These are phyloP conservation scores for Rhabditoides inermis DNA, from an alignment of 2,888 invertebrate genomes.

Conservation along the genomic window DNA sequence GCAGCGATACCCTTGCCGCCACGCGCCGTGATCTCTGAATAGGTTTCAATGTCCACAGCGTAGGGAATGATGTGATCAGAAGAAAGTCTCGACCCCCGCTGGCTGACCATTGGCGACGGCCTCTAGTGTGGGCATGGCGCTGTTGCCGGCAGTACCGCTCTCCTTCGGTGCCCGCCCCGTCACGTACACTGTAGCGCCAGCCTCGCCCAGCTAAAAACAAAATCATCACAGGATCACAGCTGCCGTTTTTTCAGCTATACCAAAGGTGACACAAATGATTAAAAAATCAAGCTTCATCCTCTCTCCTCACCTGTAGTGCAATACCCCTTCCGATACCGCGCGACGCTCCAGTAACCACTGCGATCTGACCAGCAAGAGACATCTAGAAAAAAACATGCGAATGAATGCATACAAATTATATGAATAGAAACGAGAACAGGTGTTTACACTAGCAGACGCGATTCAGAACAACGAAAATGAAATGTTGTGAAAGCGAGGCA, in stretches of 20 bases:
- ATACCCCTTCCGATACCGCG: slow-evolving; percentile 30
- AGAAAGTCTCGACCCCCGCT: neutral
- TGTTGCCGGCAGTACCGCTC: slow-evolving; percentile 7
- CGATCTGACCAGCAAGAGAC: slow-evolving; percentile 14
- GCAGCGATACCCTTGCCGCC: slow-evolving; percentile 53
- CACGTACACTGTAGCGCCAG: slow-evolving; percentile 37
- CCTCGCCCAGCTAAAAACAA: slow-evolving; percentile 5
- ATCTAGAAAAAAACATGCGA: neutral
- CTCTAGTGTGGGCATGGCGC: slow-evolving; percentile 8
- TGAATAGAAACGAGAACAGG: too few relatives aligned
- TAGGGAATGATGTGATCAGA: too few relatives aligned
- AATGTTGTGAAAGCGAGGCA: too few relatives aligned
- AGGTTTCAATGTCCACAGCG: too few relatives aligned
- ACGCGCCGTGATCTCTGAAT: slow-evolving; percentile 43
- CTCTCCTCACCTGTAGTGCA: slow-evolving; percentile 27
- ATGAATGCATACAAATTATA: neutral
- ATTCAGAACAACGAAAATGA: neutral
- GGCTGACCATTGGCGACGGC: slow-evolving; percentile 3
- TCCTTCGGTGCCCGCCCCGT: slow-evolving; percentile 23
- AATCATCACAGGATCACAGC: too few relatives aligned
- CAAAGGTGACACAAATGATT: too few relatives aligned
- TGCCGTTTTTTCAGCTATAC: too few relatives aligned
- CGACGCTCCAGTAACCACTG: slow-evolving; percentile 24
- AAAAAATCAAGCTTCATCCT: too few relatives aligned
- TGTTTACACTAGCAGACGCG: too few relatives aligned